Evolutionary conservation across 2,797 vertebrate species (phyloP).

Genomic region (Pogonophryne albipinna): DNA sequence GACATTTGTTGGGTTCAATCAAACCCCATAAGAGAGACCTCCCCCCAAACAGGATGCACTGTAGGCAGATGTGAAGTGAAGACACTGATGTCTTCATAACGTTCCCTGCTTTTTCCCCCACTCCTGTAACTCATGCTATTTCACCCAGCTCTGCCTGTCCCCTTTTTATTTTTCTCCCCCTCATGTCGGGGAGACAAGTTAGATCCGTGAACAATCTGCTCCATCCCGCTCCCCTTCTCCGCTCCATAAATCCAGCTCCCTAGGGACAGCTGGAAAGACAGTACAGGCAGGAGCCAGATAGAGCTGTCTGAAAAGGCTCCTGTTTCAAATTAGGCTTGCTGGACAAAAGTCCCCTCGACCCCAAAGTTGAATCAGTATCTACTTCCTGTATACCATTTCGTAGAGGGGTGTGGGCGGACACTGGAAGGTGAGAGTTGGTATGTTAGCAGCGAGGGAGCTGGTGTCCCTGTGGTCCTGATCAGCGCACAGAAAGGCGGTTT

Average conservation of each 20-base stretch:
- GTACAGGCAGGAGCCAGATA: constrained; percentile 72
- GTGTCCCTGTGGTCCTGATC: constrained; percentile 66
- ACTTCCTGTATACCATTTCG: constrained; percentile 27
- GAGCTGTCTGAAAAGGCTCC: constrained; percentile 79
- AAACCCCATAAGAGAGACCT: constrained; percentile 51
- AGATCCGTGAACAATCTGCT: constrained; percentile 81
- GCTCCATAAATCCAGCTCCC: constrained; percentile 83
- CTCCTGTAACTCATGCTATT: constrained; percentile 39
- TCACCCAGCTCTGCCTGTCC: constrained; percentile 36
- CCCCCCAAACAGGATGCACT: constrained; percentile 59
- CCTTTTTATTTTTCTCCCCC: constrained; percentile 23
- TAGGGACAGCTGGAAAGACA: constrained; percentile 68
- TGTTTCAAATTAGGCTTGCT: constrained; percentile 80
- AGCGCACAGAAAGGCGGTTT: constrained; percentile 63
- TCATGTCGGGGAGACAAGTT: constrained; percentile 66
- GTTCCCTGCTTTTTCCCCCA: constrained; percentile 31
- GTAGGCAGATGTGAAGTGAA: constrained; percentile 76
- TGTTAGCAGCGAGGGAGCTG: constrained; percentile 7
- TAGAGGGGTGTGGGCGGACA: not conserved
- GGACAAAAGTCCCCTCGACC: constrained; percentile 73
- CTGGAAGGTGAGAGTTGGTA: not conserved
- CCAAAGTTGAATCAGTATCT: constrained; percentile 30
- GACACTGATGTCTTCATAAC: constrained; percentile 85
- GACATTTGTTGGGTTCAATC: constrained; percentile 43
- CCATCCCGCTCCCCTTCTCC: constrained; percentile 68